A percentile compares a stretch with the other conserved stretches of the same genome.
Evolutionary conservation across 2,113 vertebrate genomes (phyloP).

Genomic region (Alligator sinensis): DNA sequence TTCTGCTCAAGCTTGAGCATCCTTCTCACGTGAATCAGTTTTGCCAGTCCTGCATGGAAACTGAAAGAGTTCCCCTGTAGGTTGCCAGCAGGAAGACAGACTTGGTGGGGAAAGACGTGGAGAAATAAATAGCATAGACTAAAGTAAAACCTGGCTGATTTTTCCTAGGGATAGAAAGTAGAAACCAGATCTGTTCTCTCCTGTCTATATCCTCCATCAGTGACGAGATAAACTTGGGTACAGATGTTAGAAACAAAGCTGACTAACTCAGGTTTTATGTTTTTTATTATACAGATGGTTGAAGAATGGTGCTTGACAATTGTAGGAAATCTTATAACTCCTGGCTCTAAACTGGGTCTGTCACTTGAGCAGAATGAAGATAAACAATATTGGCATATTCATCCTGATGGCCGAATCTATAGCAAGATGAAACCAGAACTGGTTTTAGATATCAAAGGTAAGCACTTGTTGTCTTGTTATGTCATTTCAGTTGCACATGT

Average conservation of each 20-base stretch:
- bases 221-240: background rate
- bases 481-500: conserved; percentile 32
- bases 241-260: background rate
- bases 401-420: conserved; percentile 86
- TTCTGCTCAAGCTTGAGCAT: no score
- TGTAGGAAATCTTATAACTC: conserved; percentile 87
- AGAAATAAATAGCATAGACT: no score
- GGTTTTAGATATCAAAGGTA: conserved; percentile 97
- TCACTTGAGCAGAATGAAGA: conserved; percentile 84
- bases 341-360: conserved; percentile 88
- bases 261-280: conserved; percentile 28
- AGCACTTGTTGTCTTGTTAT: conserved; percentile 71
- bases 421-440: conserved; percentile 88
- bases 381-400: conserved; percentile 90
- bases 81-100: no score
- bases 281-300: conserved; percentile 80
- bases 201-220: background rate
- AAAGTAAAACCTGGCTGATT: background rate
- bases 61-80: no score
- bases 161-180: background rate
- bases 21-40: no score
- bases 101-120: no score
- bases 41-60: no score
- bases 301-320: conserved; percentile 92
- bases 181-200: background rate